Evolutionary conservation across 2,113 vertebrate genomes (phyloP), one percentile per base, ranked within the genome.

Genomic region (Leucoraja erinaceus): DNA sequence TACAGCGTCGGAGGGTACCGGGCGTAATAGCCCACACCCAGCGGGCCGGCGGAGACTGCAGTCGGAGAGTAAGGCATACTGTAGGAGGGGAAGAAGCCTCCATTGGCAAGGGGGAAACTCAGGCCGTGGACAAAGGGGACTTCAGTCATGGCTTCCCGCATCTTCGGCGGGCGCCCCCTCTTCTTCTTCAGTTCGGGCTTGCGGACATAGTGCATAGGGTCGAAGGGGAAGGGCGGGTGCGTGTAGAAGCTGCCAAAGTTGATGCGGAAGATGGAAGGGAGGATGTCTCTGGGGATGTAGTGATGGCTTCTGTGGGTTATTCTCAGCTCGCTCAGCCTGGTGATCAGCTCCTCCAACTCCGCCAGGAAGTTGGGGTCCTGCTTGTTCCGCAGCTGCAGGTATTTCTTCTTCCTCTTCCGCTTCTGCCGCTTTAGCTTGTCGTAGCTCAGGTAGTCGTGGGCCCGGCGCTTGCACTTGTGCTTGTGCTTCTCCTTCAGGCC

Each of bases 111-210:
- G 0, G 98, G 98, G 79, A 99, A 99, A 94, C 98, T 98, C 93
- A 99, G 97, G 33, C 99, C 98, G 8, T 98, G 98, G 95, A 99
- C 96, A 93, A 99, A 99, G 0, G 99, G 98, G 96, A 99, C 97
- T 76, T 99, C 98, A 10, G 98, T 98, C 97, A 99, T 97, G 0
- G 98, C 96, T 92, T 99, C 98, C 90, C 98, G 96, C 96, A 98
- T 97, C 94, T 99, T 98, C 0, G 98, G 97, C 0, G 98, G 97
- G 77, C 98, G 97, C 47, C 97, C 97, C 81, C 98, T 97, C 94
- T 99, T 99, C 20, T 96, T 98, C 96, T 96, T 98, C 96, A 97
- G 96, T 93, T 95, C 98, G 31, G 93, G 97, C 94, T 98, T 98
- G 93, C 96, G 96, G 96, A 96, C 97, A 97, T 95, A 98, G 98